These are phyloP conservation scores for Anguilla megastoma DNA, from an alignment of 2,797 vertebrate genomes.

Conservation along the genomic window DNA sequence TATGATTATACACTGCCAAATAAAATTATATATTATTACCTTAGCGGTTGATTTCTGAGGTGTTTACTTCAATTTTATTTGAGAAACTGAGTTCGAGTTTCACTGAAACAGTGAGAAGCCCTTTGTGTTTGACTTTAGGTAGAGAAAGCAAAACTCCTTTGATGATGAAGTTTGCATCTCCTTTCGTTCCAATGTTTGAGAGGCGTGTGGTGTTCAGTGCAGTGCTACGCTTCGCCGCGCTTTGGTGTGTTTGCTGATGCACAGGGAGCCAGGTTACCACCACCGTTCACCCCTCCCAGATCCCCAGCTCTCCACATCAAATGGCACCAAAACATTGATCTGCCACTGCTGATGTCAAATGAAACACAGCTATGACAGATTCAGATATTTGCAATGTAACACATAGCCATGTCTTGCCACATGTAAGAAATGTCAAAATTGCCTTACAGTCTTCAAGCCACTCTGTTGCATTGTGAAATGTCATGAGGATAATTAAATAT, in stretches of 20 bases:
- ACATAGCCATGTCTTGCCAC: background rate
- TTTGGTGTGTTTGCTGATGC: background rate
- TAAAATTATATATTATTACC: background rate
- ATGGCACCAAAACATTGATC: background rate
- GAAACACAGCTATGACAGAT: background rate
- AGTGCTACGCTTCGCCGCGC: background rate
- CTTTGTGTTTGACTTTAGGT: background rate
- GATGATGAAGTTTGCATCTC: background rate
- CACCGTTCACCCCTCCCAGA: background rate
- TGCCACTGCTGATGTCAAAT: background rate
- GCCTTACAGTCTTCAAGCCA: background rate
- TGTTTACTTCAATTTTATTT: background rate
- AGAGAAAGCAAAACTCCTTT: background rate
- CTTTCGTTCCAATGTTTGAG: background rate
- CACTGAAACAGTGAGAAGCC: background rate
- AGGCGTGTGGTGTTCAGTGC: background rate
- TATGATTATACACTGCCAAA: background rate
- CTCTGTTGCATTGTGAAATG: background rate
- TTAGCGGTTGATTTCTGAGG: background rate
- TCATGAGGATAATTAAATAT: background rate
- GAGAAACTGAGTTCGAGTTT: background rate
- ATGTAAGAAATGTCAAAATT: background rate
- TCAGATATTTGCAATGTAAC: background rate
- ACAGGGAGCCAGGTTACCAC: background rate
- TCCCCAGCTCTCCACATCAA: background rate